Conservation (phyloP, 2,113 vertebrate genomes). For the Paralichthys olivaceus region DNA sequence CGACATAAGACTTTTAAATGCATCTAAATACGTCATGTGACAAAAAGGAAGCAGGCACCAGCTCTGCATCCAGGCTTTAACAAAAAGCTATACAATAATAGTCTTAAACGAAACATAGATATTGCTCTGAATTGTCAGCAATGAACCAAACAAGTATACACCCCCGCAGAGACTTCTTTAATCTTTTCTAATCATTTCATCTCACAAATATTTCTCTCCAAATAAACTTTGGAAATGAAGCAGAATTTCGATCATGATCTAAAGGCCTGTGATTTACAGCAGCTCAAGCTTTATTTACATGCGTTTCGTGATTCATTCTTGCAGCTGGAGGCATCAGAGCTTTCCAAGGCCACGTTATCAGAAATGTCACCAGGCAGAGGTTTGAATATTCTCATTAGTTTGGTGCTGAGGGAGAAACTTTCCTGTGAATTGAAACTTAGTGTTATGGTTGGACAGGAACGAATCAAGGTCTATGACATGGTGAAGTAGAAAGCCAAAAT, state of each 20-base stretch:
- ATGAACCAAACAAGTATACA: not conserved
- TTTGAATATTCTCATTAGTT: conserved; percentile 19
- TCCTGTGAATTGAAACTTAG: conserved; percentile 15
- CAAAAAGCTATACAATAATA: too few relatives aligned
- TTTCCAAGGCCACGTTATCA: conserved; percentile 1
- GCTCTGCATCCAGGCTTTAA: too few relatives aligned
- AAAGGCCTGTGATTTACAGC: not conserved
- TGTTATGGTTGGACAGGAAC: conserved; percentile 32
- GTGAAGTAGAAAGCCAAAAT: conserved; percentile 34
- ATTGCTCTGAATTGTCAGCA: not conserved
- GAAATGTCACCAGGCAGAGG: not conserved
- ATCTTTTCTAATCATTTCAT: not conserved
- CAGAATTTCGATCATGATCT: not conserved
- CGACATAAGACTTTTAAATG: too few relatives aligned
- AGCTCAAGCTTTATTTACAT: conserved; percentile 6
- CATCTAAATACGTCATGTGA: too few relatives aligned
- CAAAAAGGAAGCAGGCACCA: too few relatives aligned
- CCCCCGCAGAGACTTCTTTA: not conserved
- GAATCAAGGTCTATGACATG: conserved; percentile 10
- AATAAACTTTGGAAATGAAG: not conserved
- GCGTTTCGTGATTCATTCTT: conserved; percentile 13
- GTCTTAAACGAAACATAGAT: too few relatives aligned
- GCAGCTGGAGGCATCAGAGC: conserved; percentile 27
- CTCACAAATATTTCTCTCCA: not conserved
- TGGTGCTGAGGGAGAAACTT: conserved; percentile 4